Base-by-base conservation (phyloP, 2,797 vertebrate genomes). In the Dicrostonyx torquatus region DNA sequence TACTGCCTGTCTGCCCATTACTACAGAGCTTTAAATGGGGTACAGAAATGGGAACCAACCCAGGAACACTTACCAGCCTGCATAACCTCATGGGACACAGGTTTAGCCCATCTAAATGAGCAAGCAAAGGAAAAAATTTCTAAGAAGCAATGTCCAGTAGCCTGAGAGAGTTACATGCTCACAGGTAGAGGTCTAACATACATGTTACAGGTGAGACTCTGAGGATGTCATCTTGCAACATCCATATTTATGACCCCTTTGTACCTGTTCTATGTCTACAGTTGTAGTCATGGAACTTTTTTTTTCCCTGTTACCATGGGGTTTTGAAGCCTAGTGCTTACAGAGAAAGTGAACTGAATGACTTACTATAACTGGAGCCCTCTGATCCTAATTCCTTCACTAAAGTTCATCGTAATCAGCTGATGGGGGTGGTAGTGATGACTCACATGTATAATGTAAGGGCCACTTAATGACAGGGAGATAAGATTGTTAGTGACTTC, bases 401-500 rank as follows among this genome's bases (percentile, higher is more conserved):
- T 82, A 68, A 77, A 50, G 82, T 72, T 68, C 79, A 29, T 68
- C 31, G 60, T 24, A 53, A 84, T 53, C 45, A 26, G 93, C 62
- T 60, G 53, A 87, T 43, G 20, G 4, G 6, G 64, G 75, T 20
- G 43, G 77, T 20, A 48, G 50, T 50, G 83, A 62, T 91, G 97
- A 95, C 86, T 96, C 93, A 94, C 29, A 89, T 92, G 11, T 89
- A 79, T 40, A 91, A 94, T 45, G 55, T 53, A 60, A 95, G 89
- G 88, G 78, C 95, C 87, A 94, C 83, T 89, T 96, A 88, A 93
- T 91, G 89, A 97, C 60, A 93, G 86, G 76, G 76, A 97, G 97
- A 97, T 97, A 96, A 97, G 92, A 72, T 26, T 92, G 95, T 91
- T 13, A 75, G 96, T 93, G 96, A 97, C 78, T 92, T 97, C 90